Evolutionary conservation across 2,888 invertebrate genomes (phyloP), one percentile per base, ranked within the genome.

Genomic region (Polyommatus iphigenia): DNA sequence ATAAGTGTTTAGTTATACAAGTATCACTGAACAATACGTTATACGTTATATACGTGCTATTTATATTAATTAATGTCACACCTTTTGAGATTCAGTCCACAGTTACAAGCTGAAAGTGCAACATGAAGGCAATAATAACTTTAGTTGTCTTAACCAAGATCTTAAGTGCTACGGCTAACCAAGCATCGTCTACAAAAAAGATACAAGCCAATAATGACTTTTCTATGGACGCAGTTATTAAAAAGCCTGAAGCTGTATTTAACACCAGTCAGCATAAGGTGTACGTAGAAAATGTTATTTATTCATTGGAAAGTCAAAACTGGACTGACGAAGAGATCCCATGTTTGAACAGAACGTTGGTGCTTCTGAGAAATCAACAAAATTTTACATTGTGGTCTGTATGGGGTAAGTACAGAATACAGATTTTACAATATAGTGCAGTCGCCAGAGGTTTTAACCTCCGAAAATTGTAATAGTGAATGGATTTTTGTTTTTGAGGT

Each of bases 321-420:
- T 81, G 82, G 36, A 83, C 82, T 73, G 85, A 85, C 5, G 85
- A 81, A 77, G 82, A 83, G 78, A 81, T 86, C 18, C 87, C 88
- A 0, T 94, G 94, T 78, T 81, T 92, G 79, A 85, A 90, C 46
- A 86, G 90, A 54, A 92, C 92, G 1, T 81, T 90, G 46, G 80
- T 82, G n/a, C 80, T 93, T 84, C 84, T 94, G 13, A 83, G 85
- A 5, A 87, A 87, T 76, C 85, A 95, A 81, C 91, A 93, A 82
- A 95, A 95, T 83, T 93, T 94, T 79, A 95, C 95, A 0, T 82
- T 95, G 24, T 95, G 95, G 95, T 94, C 95, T 0, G 93, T 94
- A 80, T 94, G 95, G 94, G 91, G 95, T 95, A 85, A 91, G 95
- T 91, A 57, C n/a, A n/a, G n/a, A n/a, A n/a, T n/a, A n/a, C n/a